Percentiles rank a stretch among this genome's conserved stretches.
Conservation (phyloP, 2,113 vertebrate species). For the Onychostruthus taczanowskii region DNA sequence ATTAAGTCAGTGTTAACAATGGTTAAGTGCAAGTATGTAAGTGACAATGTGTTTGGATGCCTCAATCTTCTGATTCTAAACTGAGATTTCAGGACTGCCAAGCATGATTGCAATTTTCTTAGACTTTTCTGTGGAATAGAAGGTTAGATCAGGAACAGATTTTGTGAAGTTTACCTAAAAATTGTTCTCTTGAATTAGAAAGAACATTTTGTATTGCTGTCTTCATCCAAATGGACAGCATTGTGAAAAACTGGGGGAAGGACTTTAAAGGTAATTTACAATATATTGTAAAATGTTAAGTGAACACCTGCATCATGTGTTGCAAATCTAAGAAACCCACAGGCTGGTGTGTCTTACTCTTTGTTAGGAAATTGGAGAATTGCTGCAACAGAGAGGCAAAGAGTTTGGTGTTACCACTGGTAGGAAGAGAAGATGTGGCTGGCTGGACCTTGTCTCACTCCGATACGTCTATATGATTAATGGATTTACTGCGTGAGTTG, state of each 20-base stretch:
- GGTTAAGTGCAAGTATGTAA: background rate
- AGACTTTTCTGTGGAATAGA: background rate
- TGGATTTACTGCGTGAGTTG: slow-evolving; percentile 95
- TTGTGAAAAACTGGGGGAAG: background rate
- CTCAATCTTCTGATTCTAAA: background rate
- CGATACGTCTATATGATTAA: slow-evolving; percentile 99
- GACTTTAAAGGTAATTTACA: background rate
- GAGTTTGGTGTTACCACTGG: slow-evolving; percentile 96
- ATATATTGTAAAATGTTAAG: background rate
- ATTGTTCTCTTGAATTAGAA: background rate
- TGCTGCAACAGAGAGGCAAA: slow-evolving; percentile 89
- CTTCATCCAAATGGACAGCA: background rate
- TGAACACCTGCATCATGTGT: background rate
- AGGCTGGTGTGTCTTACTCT: background rate
- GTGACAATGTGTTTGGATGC: background rate
- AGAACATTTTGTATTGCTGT: background rate
- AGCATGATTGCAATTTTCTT: background rate
- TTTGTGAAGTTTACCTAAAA: background rate
- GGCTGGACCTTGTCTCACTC: slow-evolving; percentile 93
- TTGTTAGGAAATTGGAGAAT: slow-evolving; percentile 84
- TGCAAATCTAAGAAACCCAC: background rate
- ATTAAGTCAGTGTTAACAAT: background rate
- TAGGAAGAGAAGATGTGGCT: slow-evolving; percentile 94
- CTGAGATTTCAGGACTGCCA: background rate
- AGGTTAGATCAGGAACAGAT: background rate